Conservation (phyloP, 2,888 invertebrate species). For the Plebejus argus region DNA sequence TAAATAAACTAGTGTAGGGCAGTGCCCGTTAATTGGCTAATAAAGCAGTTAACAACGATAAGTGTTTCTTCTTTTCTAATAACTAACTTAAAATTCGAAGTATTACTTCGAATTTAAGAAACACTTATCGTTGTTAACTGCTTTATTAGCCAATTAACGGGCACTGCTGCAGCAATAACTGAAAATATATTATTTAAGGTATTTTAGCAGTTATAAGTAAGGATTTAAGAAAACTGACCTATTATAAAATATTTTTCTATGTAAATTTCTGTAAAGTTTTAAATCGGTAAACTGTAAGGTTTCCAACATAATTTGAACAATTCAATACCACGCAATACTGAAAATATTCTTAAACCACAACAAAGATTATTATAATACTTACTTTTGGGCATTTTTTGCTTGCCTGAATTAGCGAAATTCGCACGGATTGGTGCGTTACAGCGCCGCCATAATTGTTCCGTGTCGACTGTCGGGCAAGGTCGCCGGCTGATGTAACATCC, state of each 20-base stretch:
- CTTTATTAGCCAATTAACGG: too few species aligned
- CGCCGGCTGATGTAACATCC: slow-evolving; percentile 67
- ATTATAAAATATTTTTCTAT: too few species aligned
- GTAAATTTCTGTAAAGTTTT: neutral
- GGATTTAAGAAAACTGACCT: too few species aligned
- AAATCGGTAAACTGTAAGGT: neutral
- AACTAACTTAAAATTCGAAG: too few species aligned
- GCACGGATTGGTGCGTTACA: slow-evolving; percentile 42
- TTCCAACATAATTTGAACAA: neutral
- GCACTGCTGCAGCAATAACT: too few species aligned
- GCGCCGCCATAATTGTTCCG: slow-evolving; percentile 68
- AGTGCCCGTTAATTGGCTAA: neutral
- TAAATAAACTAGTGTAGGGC: neutral
- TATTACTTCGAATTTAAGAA: too few species aligned
- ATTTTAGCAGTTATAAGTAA: too few species aligned
- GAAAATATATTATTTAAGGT: too few species aligned
- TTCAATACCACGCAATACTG: too few species aligned
- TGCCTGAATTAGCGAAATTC: slow-evolving; percentile 35
- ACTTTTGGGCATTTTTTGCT: neutral
- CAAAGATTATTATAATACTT: neutral
- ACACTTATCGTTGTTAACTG: too few species aligned
- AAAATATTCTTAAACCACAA: neutral
- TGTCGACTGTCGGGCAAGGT: slow-evolving; percentile 69
- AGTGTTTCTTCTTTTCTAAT: neutral
- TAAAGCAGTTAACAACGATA: neutral